These are phyloP conservation scores for Scaptomyza hsui DNA, from an alignment of 1,140 invertebrate species.

Conservation along the genomic window DNA sequence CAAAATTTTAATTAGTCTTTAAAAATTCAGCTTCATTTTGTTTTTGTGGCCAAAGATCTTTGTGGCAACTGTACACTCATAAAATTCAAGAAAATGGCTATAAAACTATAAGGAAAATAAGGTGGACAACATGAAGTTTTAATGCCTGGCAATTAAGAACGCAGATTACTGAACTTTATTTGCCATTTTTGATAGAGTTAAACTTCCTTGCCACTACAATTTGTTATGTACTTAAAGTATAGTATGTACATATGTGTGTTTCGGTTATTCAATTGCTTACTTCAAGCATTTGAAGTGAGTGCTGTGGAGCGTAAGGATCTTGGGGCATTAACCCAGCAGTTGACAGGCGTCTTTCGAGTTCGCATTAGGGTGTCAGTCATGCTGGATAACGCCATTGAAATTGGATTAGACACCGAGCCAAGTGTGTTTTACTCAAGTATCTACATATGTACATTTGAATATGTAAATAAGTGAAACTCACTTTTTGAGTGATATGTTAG, in stretches of 20 bases:
- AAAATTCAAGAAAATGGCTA: slow-evolving; percentile 5
- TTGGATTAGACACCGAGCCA: slow-evolving; percentile 31
- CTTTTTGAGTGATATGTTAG: neutral
- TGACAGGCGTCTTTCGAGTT: slow-evolving; percentile 22
- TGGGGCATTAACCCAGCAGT: slow-evolving; percentile 20
- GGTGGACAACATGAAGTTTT: slow-evolving; percentile 14
- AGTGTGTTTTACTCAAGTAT: slow-evolving; percentile 9
- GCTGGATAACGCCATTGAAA: slow-evolving; percentile 28
- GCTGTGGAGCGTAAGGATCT: slow-evolving; percentile 13
- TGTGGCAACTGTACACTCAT: slow-evolving; percentile 11
- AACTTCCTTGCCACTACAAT: neutral
- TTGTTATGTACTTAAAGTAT: slow-evolving; percentile 1
- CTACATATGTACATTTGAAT: slow-evolving; percentile 22
- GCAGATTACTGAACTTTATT: slow-evolving; percentile 6
- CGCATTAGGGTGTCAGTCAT: slow-evolving; percentile 25
- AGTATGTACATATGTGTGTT: neutral
- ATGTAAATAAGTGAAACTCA: slow-evolving; percentile 6
- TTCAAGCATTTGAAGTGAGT: slow-evolving; percentile 24
- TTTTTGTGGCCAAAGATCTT: slow-evolving; percentile 13
- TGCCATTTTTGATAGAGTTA: neutral
- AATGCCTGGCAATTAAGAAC: slow-evolving; percentile 15
- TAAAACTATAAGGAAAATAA: slow-evolving; percentile 2
- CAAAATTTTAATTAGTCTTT: slow-evolving; percentile 4
- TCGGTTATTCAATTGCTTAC: slow-evolving; percentile 23
- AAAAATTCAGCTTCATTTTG: slow-evolving; percentile 14